These are phyloP conservation scores for Cygnus buccinator DNA, from an alignment of 2,113 vertebrate species.

Conservation along the genomic window DNA sequence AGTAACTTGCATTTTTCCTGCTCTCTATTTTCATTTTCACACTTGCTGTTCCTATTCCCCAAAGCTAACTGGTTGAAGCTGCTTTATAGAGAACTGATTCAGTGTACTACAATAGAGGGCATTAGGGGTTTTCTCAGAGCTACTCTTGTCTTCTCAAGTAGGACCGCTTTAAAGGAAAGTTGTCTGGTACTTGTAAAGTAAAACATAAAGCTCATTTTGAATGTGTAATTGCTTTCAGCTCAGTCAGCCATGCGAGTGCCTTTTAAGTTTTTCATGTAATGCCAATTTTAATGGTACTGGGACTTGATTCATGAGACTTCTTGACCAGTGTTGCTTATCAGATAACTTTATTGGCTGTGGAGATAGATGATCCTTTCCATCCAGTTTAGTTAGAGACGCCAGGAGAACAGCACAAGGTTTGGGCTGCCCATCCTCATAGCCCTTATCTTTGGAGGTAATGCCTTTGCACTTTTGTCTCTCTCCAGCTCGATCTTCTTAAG, in stretches of 20 bases:
- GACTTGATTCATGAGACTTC: not conserved
- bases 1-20: not conserved
- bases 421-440: not conserved
- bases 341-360: not conserved
- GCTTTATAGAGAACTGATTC: not conserved
- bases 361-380: not conserved
- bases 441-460: not conserved
- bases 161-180: not conserved
- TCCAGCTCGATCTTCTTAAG: not conserved
- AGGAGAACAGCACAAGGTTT: not conserved
- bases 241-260: conserved; percentile 40
- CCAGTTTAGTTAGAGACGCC: not conserved
- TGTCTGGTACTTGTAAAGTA: not conserved
- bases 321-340: not conserved
- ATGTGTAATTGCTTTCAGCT: not conserved
- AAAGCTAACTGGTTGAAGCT: not conserved
- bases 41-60: not conserved
- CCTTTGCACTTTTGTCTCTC: not conserved
- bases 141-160: not conserved
- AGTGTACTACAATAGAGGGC: not conserved
- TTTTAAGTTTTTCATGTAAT: conserved; percentile 15
- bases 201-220: not conserved
- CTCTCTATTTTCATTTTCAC: not conserved
- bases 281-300: conserved; percentile 6
- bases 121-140: not conserved